Percentiles rank a stretch among this genome's conserved stretches.
These are phyloP conservation scores for Oryzias curvinotus DNA, from an alignment of 2,113 vertebrate species.

Conservation along the genomic window DNA sequence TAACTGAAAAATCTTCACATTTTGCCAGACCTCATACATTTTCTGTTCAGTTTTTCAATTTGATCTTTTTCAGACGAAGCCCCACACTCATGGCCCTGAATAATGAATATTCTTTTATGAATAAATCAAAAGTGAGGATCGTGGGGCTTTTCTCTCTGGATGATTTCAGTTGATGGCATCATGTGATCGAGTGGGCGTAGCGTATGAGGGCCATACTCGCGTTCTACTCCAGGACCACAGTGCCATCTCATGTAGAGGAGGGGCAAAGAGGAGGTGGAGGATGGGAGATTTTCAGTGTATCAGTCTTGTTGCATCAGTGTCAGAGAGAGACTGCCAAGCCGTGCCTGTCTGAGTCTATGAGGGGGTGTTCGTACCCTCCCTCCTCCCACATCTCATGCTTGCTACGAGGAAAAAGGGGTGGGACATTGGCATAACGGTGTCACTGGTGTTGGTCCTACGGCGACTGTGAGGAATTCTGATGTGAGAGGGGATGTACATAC, in stretches of 20 bases:
- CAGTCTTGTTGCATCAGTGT: slow-evolving; percentile 67
- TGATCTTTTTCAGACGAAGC: background rate
- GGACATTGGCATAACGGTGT: slow-evolving; percentile 67
- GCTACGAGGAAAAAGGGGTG: slow-evolving; percentile 52
- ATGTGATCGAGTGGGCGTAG: slow-evolving; percentile 36
- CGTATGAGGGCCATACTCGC: slow-evolving; percentile 14
- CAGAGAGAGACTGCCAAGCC: slow-evolving; percentile 39
- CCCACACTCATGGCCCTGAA: slow-evolving; percentile 49
- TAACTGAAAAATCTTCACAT: too few relatives aligned
- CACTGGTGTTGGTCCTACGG: slow-evolving; percentile 45
- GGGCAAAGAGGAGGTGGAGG: slow-evolving; percentile 28
- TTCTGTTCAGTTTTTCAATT: too few relatives aligned
- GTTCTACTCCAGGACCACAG: slow-evolving; percentile 31
- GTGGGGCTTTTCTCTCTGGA: slow-evolving; percentile 12
- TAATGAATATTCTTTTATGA: slow-evolving; percentile 64
- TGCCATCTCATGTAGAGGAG: slow-evolving; percentile 27
- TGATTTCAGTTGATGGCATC: slow-evolving; percentile 47
- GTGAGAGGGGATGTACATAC: slow-evolving; percentile 20
- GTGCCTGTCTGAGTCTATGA: slow-evolving; percentile 27
- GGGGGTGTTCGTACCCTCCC: slow-evolving; percentile 6
- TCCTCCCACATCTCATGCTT: slow-evolving; percentile 15
- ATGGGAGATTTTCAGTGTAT: slow-evolving; percentile 60
- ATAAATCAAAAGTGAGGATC: slow-evolving; percentile 60
- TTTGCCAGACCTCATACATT: too few relatives aligned
- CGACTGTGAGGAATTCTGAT: slow-evolving; percentile 37